A percentile compares a stretch with the other conserved stretches of the same genome.
Conservation (phyloP, 2,888 invertebrate genomes). For the Caenorhabditis zanzibari region DNA sequence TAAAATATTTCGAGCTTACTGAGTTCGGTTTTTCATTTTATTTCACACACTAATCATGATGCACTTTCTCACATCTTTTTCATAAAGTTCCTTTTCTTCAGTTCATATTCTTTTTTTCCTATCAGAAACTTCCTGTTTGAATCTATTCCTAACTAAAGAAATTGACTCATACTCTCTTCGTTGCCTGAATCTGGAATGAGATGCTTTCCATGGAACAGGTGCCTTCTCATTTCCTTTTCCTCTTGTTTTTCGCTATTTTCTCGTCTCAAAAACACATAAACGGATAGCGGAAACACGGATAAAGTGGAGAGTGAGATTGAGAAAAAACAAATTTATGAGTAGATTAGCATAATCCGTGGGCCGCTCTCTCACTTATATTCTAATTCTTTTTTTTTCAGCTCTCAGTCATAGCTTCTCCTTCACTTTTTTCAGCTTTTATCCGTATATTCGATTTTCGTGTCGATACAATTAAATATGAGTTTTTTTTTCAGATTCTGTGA, state of each 20-base stretch:
- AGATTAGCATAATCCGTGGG: slow-evolving; percentile 55
- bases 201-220: slow-evolving; percentile 35
- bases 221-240: slow-evolving; percentile 53
- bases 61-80: not conserved
- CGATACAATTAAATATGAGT: not conserved
- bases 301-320: slow-evolving; percentile 43
- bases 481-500: slow-evolving; percentile 33
- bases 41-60: not conserved
- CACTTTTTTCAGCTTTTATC: slow-evolving; percentile 16
- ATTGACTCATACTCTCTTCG: slow-evolving; percentile 11
- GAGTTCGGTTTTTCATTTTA: too few relatives aligned
- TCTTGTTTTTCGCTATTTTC: slow-evolving; percentile 50
- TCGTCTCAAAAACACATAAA: slow-evolving; percentile 49
- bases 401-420: slow-evolving; percentile 16
- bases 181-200: slow-evolving; percentile 29
- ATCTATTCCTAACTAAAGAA: not conserved
- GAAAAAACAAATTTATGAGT: slow-evolving; percentile 58
- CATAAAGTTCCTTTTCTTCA: not conserved
- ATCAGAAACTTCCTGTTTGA: not conserved
- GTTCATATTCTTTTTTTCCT: not conserved
- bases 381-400: slow-evolving; percentile 34
- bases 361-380: slow-evolving; percentile 49
- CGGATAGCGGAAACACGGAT: slow-evolving; percentile 30
- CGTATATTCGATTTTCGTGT: slow-evolving; percentile 13
- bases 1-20: too few relatives aligned